phyloP scores from a whole-genome alignment of 1,140 invertebrate genomes.

The Adelges cooleyi region DNA sequence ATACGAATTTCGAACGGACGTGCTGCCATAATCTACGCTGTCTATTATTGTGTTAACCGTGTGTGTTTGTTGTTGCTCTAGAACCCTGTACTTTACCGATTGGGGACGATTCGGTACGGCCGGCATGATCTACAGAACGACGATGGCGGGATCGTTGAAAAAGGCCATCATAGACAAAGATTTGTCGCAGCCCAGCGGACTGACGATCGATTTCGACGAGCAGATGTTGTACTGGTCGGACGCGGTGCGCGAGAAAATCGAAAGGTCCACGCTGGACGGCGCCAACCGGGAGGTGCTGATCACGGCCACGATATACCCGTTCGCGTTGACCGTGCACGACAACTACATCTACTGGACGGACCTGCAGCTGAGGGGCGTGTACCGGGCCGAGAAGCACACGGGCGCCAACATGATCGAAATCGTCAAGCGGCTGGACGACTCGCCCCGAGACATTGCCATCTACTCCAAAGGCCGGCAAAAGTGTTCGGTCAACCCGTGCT shows the following conservation, averaged over 20 bases:
- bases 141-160: slow-evolving; percentile 91
- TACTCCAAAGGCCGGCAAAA: slow-evolving; percentile 68
- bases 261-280: slow-evolving; percentile 81
- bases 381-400: slow-evolving; percentile 92
- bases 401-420: slow-evolving; percentile 89
- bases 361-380: slow-evolving; percentile 84
- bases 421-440: slow-evolving; percentile 81
- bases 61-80: slow-evolving; percentile 32
- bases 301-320: slow-evolving; percentile 88
- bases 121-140: slow-evolving; percentile 87
- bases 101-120: slow-evolving; percentile 87
- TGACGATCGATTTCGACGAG: slow-evolving; percentile 94
- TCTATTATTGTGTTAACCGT: background rate
- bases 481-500: slow-evolving; percentile 75
- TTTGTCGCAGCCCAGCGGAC: slow-evolving; percentile 85
- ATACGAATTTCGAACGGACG: slow-evolving; percentile 18
- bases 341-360: slow-evolving; percentile 98
- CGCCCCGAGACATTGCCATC: slow-evolving; percentile 80
- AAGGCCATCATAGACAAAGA: slow-evolving; percentile 80
- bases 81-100: slow-evolving; percentile 79
- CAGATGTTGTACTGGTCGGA: slow-evolving; percentile 96
- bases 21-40: no score
- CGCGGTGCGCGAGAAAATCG: slow-evolving; percentile 92
- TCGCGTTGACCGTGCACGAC: slow-evolving; percentile 82
- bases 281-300: slow-evolving; percentile 58